Percentiles rank a stretch among this genome's conserved stretches.
Conservation (phyloP, 2,797 vertebrate species). For the Lerista edwardsae region DNA sequence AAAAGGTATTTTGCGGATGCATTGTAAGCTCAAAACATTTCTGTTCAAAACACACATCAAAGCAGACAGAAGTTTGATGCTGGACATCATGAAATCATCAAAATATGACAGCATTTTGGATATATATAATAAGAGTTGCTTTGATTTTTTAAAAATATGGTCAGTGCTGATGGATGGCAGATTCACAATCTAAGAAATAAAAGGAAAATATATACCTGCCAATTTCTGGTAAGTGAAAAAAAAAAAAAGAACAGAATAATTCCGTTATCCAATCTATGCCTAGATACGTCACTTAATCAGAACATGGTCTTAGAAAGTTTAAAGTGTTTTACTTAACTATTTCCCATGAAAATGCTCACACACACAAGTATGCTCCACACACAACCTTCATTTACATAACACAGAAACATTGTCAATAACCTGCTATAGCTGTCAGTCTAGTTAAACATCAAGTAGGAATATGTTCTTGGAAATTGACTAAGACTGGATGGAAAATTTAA, state of each 20-base stretch:
- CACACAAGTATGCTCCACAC: neutral
- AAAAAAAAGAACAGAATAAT: neutral
- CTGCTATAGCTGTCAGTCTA: neutral
- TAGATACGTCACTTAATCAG: neutral
- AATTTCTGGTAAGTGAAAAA: neutral
- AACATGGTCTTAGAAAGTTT: neutral
- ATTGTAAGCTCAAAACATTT: constrained; percentile 25
- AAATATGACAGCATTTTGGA: neutral
- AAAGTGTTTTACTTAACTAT: neutral
- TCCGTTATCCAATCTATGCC: neutral
- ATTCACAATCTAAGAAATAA: neutral
- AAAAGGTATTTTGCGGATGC: neutral
- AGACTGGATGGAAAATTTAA: neutral
- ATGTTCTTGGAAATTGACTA: constrained; percentile 24
- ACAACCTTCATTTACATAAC: constrained; percentile 2
- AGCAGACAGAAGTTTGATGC: neutral
- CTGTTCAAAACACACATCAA: constrained; percentile 21
- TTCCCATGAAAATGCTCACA: constrained; percentile 6
- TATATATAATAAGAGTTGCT: neutral
- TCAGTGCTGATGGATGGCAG: neutral
- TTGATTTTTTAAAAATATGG: neutral
- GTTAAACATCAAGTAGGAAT: constrained; percentile 32
- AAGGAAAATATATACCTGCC: constrained; percentile 7
- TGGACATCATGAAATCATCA: neutral
- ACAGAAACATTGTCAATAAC: neutral